These are phyloP conservation scores for Pterocles burchelli DNA, from an alignment of 2,113 vertebrate species.

Conservation along the genomic window DNA sequence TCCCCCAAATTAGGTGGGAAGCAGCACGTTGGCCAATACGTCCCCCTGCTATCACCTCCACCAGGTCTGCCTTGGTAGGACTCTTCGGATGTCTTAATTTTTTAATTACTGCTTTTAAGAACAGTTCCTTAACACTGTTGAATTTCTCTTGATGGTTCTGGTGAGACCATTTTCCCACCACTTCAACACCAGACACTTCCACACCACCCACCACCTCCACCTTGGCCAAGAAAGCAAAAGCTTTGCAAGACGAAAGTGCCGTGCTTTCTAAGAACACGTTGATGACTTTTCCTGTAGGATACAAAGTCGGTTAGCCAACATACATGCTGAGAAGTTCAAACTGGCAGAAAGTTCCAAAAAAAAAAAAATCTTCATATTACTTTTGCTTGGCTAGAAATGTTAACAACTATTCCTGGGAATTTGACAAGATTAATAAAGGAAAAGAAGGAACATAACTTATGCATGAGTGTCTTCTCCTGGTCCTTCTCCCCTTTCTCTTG, in stretches of 20 bases:
- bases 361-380: not conserved
- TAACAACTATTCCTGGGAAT: not conserved
- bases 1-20: not conserved
- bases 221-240: not conserved
- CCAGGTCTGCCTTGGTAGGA: not conserved
- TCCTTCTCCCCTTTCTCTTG: not conserved
- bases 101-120: not conserved
- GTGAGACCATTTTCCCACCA: not conserved
- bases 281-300: not conserved
- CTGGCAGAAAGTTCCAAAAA: not conserved
- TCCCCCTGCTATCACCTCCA: not conserved
- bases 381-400: conserved; percentile 1
- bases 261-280: not conserved
- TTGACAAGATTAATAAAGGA: not conserved
- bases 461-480: not conserved
- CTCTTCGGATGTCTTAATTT: not conserved
- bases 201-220: not conserved
- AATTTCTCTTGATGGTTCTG: not conserved
- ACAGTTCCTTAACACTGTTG: not conserved
- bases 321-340: not conserved
- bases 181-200: not conserved
- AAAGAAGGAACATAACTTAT: not conserved
- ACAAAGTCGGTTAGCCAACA: not conserved
- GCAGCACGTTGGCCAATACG: fast-evolving
- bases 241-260: not conserved